Evolutionary conservation across 2,888 invertebrate species (phyloP).

Genomic region (Amphipyra berbera): DNA sequence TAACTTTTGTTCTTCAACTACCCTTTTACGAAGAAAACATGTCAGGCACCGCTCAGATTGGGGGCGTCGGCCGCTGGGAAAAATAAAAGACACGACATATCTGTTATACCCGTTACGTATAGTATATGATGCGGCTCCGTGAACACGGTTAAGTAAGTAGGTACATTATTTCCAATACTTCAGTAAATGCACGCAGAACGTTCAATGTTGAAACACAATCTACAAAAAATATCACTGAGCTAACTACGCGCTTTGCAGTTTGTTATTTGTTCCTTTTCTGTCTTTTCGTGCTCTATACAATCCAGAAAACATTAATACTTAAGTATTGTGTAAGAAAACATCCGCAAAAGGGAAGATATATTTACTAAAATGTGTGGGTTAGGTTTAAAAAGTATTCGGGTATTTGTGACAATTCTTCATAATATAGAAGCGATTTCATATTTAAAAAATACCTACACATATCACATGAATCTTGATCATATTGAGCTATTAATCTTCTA

Average conservation of each 20-base stretch:
- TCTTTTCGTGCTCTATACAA: neutral
- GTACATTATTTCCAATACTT: conserved; percentile 34
- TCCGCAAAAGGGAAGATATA: no score
- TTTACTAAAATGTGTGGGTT: no score
- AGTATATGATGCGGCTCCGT: conserved; percentile 11
- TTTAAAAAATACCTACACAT: no score
- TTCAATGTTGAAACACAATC: conserved; percentile 7
- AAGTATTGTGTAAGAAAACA: neutral
- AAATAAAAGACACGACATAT: conserved; percentile 39
- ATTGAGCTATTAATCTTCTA: no score
- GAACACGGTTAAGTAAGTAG: conserved; percentile 9
- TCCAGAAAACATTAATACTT: no score
- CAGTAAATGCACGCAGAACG: conserved; percentile 19
- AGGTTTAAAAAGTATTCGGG: no score
- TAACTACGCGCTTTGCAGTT: neutral
- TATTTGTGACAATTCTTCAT: no score
- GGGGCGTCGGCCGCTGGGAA: conserved; percentile 28
- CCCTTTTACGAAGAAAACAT: conserved; percentile 45
- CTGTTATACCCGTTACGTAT: conserved; percentile 17
- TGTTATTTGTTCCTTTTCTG: conserved; percentile 12
- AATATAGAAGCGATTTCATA: no score
- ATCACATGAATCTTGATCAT: no score
- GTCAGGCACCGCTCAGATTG: conserved; percentile 32
- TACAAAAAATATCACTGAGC: conserved; percentile 5
- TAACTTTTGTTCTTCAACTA: conserved; percentile 46